Conservation (phyloP, 2,888 invertebrate species). For the Idaea biselata region DNA sequence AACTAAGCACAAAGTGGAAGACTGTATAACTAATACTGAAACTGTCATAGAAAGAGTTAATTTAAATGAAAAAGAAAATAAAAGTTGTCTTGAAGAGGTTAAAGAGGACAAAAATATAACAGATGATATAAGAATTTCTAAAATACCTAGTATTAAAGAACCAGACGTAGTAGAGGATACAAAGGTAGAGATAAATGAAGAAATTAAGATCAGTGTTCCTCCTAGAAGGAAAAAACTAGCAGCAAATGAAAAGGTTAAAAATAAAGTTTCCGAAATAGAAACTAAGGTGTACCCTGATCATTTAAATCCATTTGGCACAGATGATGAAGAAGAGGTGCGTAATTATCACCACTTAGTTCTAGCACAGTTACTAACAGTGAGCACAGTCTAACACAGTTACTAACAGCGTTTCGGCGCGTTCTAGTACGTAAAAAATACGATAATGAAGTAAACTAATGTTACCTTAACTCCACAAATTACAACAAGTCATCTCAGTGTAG, state of each 20-base stretch:
- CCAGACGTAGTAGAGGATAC: conserved; percentile 29
- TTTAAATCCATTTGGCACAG: conserved; percentile 91
- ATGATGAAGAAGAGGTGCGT: conserved; percentile 72
- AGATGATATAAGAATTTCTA: conserved; percentile 66
- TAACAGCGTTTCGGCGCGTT: no score
- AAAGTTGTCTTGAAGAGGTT: conserved; percentile 27
- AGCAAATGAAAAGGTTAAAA: conserved; percentile 38
- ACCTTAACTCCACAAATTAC: no score
- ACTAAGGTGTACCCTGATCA: conserved; percentile 84
- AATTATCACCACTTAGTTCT: conserved; percentile 9
- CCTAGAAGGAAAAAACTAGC: conserved; percentile 67
- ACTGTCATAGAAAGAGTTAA: conserved; percentile 23
- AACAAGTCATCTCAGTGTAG: no score
- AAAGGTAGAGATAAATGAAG: conserved; percentile 35
- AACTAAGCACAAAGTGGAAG: conserved; percentile 38
- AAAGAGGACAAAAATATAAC: conserved; percentile 59
- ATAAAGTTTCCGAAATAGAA: conserved; percentile 27
- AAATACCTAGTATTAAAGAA: conserved; percentile 35
- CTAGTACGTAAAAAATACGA: no score
- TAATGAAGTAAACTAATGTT: no score
- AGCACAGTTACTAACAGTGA: not conserved
- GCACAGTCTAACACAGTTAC: not conserved
- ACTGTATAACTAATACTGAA: conserved; percentile 31
- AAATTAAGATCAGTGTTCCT: conserved; percentile 62
- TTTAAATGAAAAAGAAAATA: conserved; percentile 27